Evolutionary conservation across 2,888 invertebrate species (phyloP).

Genomic region (Ormyrus nitidulus): DNA sequence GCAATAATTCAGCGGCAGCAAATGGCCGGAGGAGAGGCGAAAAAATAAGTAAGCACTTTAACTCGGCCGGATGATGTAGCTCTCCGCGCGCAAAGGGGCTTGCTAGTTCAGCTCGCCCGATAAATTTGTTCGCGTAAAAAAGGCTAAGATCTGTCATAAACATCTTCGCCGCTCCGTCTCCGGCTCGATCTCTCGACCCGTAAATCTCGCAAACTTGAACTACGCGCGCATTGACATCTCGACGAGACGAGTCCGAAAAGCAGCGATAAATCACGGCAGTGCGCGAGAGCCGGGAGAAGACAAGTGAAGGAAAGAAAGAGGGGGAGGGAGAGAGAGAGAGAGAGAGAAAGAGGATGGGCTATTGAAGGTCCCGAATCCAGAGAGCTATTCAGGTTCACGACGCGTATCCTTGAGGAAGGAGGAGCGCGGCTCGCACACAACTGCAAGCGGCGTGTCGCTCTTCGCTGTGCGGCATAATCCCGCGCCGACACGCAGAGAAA

Average conservation of each 20-base stretch:
- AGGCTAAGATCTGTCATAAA: slow-evolving; percentile 26
- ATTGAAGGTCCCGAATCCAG: slow-evolving; percentile 62
- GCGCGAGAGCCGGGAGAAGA: not conserved
- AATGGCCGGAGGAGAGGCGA: too few relatives aligned
- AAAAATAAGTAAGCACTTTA: too few relatives aligned
- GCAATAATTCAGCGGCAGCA: too few relatives aligned
- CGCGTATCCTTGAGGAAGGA: slow-evolving; percentile 66
- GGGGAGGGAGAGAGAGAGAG: slow-evolving; percentile 6
- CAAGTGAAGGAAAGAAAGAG: slow-evolving; percentile 27
- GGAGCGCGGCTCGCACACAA: slow-evolving; percentile 55
- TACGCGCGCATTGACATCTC: not conserved
- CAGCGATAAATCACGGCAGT: slow-evolving; percentile 29
- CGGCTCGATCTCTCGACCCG: not conserved
- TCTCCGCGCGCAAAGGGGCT: not conserved
- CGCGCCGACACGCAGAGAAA: slow-evolving; percentile 20
- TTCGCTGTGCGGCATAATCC: slow-evolving; percentile 45
- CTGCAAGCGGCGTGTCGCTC: slow-evolving; percentile 55
- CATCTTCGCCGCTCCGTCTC: not conserved
- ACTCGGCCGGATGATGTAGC: too few relatives aligned
- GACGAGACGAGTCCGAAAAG: not conserved
- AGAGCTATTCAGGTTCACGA: slow-evolving; percentile 71
- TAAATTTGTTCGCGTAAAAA: slow-evolving; percentile 32
- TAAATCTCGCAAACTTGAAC: slow-evolving; percentile 14
- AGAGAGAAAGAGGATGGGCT: slow-evolving; percentile 54
- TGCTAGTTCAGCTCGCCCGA: not conserved